phyloP scores from a whole-genome alignment of 2,797 vertebrate genomes.

The Cichlasoma orientale region DNA sequence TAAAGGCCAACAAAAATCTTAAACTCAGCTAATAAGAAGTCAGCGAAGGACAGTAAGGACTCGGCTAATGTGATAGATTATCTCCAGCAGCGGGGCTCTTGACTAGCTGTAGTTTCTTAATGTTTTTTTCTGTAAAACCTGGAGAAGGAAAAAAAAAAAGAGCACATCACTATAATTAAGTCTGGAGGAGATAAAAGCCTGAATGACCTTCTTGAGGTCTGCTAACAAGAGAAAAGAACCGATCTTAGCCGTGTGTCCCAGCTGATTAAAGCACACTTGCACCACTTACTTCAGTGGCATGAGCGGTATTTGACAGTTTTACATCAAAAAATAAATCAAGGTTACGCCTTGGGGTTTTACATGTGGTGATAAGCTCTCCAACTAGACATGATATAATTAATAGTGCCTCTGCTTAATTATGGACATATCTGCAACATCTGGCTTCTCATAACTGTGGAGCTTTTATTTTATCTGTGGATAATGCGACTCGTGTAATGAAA shows the following conservation, averaged over 20 bases:
- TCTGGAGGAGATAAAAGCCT: neutral
- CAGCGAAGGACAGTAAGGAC: neutral
- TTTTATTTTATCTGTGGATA: neutral
- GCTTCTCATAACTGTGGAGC: neutral
- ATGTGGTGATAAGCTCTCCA: neutral
- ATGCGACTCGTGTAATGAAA: neutral
- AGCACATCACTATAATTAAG: slow-evolving; percentile 1
- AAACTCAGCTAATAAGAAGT: neutral
- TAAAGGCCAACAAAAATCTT: neutral
- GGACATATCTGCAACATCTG: neutral
- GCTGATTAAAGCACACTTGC: neutral
- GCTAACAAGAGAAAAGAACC: neutral
- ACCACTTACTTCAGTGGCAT: neutral
- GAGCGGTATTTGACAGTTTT: neutral
- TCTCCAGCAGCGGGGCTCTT: neutral
- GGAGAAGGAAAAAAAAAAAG: neutral
- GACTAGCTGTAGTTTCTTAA: slow-evolving; percentile 6
- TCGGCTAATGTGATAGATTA: neutral
- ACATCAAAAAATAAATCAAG: neutral
- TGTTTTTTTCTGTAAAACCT: neutral
- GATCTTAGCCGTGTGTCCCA: neutral
- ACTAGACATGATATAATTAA: neutral
- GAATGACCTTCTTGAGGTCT: neutral
- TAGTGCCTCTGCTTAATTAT: neutral
- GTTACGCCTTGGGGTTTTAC: neutral